Percentiles rank a stretch among this genome's conserved stretches.
Evolutionary conservation across 2,113 vertebrate genomes (phyloP).

Genomic region (Pangasianodon gigas): DNA sequence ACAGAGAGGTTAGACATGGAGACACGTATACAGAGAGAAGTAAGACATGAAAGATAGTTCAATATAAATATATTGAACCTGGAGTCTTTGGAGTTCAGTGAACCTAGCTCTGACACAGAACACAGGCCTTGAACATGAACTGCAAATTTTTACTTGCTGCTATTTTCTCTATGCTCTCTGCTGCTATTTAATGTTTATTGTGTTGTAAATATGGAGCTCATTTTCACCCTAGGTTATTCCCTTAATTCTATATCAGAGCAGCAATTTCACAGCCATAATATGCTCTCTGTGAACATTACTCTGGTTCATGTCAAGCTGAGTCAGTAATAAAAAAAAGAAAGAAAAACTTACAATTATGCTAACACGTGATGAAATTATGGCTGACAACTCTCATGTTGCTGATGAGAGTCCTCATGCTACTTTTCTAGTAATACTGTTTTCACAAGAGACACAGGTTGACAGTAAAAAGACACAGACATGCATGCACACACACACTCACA

Average conservation of each 20-base stretch:
- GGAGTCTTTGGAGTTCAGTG: background rate
- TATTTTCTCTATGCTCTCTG: background rate
- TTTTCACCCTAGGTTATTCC: conserved; percentile 26
- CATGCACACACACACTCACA: conserved; percentile 7
- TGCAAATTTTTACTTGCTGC: background rate
- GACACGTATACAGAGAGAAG: conserved; percentile 11
- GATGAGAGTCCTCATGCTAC: background rate
- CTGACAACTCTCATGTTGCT: conserved; percentile 30
- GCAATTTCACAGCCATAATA: conserved; percentile 29
- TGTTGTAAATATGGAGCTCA: conserved; percentile 42
- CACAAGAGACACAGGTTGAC: conserved; percentile 29
- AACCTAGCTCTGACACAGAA: background rate
- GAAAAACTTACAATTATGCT: conserved; percentile 21
- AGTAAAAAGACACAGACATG: conserved; percentile 28
- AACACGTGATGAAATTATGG: conserved; percentile 37
- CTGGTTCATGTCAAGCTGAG: conserved; percentile 14
- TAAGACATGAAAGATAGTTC: background rate
- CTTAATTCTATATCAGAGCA: conserved; percentile 26
- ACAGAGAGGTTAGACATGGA: background rate
- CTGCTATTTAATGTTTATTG: background rate
- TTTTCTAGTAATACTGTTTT: conserved; percentile 39
- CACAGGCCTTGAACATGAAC: background rate
- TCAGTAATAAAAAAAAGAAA: background rate
- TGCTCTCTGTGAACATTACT: conserved; percentile 6
- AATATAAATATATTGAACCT: background rate